Evolutionary conservation across 2,797 vertebrate genomes (phyloP), one percentile per base, ranked within the genome.

Genomic region (Artibeus jamaicensis): DNA sequence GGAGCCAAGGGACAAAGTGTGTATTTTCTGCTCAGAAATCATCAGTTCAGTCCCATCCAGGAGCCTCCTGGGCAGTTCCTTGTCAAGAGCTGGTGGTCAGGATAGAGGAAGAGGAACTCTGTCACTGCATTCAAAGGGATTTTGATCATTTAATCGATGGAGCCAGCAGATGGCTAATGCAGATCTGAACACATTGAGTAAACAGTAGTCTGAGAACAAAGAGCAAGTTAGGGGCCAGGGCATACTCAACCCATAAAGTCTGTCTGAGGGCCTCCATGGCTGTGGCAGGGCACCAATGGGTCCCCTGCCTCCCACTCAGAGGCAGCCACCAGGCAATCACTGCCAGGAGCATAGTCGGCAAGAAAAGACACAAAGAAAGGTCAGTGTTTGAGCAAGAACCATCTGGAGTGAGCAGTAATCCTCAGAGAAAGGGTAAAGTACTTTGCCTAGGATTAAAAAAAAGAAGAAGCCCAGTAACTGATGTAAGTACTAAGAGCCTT

Each of bases 141-240:
- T 97, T 97, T 67, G 42, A 89, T 96, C 91, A 77, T 97, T 97
- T 97, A 97, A 92, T 48, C 95, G 97, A 97, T 96, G 57, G 97
- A 98, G 81, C 93, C 97, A 95, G 94, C 95, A 95, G 96, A 97
- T 96, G 95, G 97, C 94, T 96, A 97, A 95, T 94, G 93, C 88
- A 95, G 94, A 88, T 97, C 87, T 86, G 96, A 96, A 73, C 39
- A 78, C 95, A 96, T 91, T 92, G 90, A 92, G 95, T 62, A 71
- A 98, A 96, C 74, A 92, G 97, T 86, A 95, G 96, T 95, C 82
- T 96, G 91, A 84, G 88, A 96, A 95, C 94, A 97, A 98, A 97
- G 96, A 96, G 79, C 89, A 88, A 98, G 97, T 83, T 68, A 93
- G 82, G 77, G 71, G 96, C 85, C 65, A 73, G 89, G 24, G 77